Base-by-base conservation (phyloP, 2,113 vertebrate species). In the Ovis canadensis region DNA sequence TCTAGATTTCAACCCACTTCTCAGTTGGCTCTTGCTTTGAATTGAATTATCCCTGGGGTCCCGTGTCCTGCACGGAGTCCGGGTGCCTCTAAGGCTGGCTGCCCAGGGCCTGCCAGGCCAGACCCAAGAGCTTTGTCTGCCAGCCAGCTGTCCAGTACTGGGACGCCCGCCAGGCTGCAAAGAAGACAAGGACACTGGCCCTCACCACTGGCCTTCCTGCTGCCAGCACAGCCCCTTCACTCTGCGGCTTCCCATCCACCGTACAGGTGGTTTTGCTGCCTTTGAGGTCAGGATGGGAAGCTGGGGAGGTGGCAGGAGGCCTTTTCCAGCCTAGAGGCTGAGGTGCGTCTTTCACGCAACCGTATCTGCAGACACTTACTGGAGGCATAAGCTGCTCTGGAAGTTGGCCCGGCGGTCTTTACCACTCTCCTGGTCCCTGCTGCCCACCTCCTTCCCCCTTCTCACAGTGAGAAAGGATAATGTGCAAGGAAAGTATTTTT, bases 401-500 rank as follows among this genome's bases (percentile, higher is more conserved):
- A 45, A 89, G 83, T 93, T 89, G 4, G 52, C 54, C 95, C 48
- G 83, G 89, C 54, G 52, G 21, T 86, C 9, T 6, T 96, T 97
- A 97, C 96, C n/a, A 84, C 94, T 45, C 33, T 54, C 90, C 78
- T 54, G 11, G 6, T 21, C 94, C 60, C 7, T 52, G 57, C 55
- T 9, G 5, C 83, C 92, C 55, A 19, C 83, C 74, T 31, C 93
- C 67, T 80, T 83, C 83, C 89, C 87, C 33, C 36, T 71, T 82
- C 48, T 97, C 95, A 86, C 67, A 29, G 54, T 64, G 85, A 98
- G 82, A 94, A 82, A 97, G 95, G 93, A 78, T 78, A 91, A 93
- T 91, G 90, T 96, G 88, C 88, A 67, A 97, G 96, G 98, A 77
- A 86, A 97, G 90, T 99, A 99, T 99, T 99, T 99, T 99, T 99